phyloP scores from a whole-genome alignment of 2,113 vertebrate genomes.

The Hyperopisus bebe region DNA sequence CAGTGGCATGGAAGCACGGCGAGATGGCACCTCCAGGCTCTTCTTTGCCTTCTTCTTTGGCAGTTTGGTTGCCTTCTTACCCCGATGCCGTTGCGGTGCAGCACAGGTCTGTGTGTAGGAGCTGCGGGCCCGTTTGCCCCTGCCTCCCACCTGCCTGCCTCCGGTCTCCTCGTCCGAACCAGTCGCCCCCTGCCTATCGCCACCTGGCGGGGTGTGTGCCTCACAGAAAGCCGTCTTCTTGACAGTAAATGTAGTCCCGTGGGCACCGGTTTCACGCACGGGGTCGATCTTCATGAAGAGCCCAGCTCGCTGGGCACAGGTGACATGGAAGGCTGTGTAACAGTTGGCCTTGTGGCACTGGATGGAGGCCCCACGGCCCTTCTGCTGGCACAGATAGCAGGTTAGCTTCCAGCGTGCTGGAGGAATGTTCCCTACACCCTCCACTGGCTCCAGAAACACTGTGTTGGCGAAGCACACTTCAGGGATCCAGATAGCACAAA shows the following conservation, averaged over 20 bases:
- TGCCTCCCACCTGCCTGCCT: constrained; percentile 57
- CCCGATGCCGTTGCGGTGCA: constrained; percentile 44
- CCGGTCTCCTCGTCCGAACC: constrained; percentile 60
- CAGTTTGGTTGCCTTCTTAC: constrained; percentile 64
- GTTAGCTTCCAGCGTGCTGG: constrained; percentile 91
- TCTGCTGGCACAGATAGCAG: constrained; percentile 93
- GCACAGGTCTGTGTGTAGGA: constrained; percentile 58
- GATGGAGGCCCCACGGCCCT: constrained; percentile 86
- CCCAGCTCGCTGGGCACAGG: constrained; percentile 86
- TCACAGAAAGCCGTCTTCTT: constrained; percentile 93
- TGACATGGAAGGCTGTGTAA: constrained; percentile 96
- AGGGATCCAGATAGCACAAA: constrained; percentile 98
- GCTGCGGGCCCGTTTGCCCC: constrained; percentile 57
- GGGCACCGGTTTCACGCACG: constrained; percentile 83
- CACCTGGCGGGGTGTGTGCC: constrained; percentile 74
- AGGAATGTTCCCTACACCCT: constrained; percentile 88
- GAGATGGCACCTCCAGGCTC: constrained; percentile 47
- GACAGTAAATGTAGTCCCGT: constrained; percentile 88
- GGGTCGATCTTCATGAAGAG: constrained; percentile 99
- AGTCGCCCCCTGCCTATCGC: constrained; percentile 59
- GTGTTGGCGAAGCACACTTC: constrained; percentile 98
- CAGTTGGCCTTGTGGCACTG: constrained; percentile 98
- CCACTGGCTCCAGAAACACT: constrained; percentile 92
- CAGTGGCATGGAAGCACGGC: constrained; percentile 55
- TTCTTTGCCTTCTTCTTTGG: constrained; percentile 84